Conservation (phyloP, 2,113 vertebrate species). For the Cyanistes caeruleus region DNA sequence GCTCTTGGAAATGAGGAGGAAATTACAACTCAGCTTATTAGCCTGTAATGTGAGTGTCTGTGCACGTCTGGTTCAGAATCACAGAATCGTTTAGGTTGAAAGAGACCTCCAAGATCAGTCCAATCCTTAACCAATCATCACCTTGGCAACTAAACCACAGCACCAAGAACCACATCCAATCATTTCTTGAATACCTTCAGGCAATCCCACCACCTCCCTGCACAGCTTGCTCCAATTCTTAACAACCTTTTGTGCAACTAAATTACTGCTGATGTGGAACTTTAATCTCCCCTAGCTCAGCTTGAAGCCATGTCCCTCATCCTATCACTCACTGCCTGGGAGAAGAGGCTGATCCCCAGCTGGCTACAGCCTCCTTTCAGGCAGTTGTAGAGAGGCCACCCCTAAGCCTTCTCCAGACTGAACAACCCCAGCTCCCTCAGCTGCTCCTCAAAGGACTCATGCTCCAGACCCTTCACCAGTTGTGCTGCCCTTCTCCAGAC, state of each 20-base stretch:
- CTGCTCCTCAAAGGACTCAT: accelerated
- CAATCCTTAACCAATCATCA: background rate
- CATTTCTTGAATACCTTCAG: background rate
- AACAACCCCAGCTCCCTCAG: background rate
- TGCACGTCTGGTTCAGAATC: background rate
- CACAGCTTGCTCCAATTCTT: background rate
- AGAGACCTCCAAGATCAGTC: background rate
- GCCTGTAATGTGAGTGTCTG: background rate
- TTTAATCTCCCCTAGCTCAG: background rate
- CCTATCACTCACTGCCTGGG: accelerated
- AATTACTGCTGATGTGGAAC: background rate
- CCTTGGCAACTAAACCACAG: background rate
- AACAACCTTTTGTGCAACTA: background rate
- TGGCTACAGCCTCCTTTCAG: background rate
- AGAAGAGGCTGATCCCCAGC: background rate
- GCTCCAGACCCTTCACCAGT: background rate
- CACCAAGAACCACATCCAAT: background rate
- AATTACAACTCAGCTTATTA: background rate
- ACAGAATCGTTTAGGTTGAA: background rate
- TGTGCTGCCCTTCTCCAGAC: background rate
- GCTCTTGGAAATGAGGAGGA: background rate
- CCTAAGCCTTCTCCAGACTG: background rate
- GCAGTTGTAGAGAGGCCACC: background rate
- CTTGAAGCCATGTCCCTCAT: accelerated
- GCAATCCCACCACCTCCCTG: background rate